Conservation (phyloP, 1,140 invertebrate species). For the Pachyrhynchus sulphureomaculatus region DNA sequence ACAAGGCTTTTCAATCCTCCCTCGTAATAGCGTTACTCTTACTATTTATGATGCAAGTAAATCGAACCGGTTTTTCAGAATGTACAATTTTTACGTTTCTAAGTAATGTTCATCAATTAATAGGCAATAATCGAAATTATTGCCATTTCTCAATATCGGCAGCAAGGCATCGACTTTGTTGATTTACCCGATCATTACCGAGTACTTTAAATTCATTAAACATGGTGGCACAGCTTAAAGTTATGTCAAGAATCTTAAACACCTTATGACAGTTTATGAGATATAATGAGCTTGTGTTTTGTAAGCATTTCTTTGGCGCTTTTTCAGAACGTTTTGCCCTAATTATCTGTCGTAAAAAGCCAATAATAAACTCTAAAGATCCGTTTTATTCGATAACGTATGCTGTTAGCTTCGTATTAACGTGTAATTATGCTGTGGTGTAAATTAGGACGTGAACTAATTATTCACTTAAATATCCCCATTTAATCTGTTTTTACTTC, state of each 20-base stretch:
- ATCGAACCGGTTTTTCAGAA: too few species aligned
- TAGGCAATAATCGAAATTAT: slow-evolving; percentile 8
- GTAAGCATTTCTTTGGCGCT: slow-evolving; percentile 26
- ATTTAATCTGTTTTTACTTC: too few species aligned
- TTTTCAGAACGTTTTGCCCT: slow-evolving; percentile 28
- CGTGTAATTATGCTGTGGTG: too few species aligned
- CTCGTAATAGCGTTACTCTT: too few species aligned
- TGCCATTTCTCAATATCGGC: slow-evolving; percentile 17
- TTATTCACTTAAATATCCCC: too few species aligned
- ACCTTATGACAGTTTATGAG: slow-evolving; percentile 33
- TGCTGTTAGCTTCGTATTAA: too few species aligned
- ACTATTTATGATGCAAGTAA: too few species aligned
- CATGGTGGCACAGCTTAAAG: slow-evolving; percentile 29
- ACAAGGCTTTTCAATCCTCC: too few species aligned
- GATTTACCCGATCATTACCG: slow-evolving; percentile 29
- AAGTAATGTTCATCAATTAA: slow-evolving; percentile 10
- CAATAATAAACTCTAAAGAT: slow-evolving; percentile 18
- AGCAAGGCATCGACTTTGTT: slow-evolving; percentile 11
- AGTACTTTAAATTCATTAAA: slow-evolving; percentile 30
- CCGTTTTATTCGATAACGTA: too few species aligned
- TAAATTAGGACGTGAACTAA: too few species aligned
- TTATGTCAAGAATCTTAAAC: slow-evolving; percentile 21
- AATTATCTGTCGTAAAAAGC: slow-evolving; percentile 27
- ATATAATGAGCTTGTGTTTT: slow-evolving; percentile 29
- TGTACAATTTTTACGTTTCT: too few species aligned